Evolutionary conservation across 2,797 vertebrate species (phyloP).

Genomic region (Allobates femoralis): DNA sequence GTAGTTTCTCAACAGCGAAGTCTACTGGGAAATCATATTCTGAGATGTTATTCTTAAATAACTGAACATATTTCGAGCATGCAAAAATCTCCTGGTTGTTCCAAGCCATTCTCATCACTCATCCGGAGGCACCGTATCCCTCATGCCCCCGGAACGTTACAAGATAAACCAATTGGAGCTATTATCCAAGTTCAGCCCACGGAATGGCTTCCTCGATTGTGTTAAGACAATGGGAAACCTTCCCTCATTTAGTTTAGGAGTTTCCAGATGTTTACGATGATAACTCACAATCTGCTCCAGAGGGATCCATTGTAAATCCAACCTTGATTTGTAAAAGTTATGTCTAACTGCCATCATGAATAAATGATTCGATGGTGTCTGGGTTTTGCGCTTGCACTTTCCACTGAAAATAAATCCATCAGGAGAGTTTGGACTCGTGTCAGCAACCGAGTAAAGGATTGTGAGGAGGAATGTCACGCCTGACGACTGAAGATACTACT

Average conservation of each 20-base stretch:
- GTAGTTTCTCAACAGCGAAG: not conserved
- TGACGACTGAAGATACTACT: slow-evolving; percentile 52
- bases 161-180: slow-evolving; percentile 1
- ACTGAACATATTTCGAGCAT: slow-evolving; percentile 5
- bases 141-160: not conserved
- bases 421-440: slow-evolving; percentile 29
- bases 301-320: slow-evolving; percentile 43
- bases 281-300: slow-evolving; percentile 40
- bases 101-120: not conserved
- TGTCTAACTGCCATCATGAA: slow-evolving; percentile 38
- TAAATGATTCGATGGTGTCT: slow-evolving; percentile 42
- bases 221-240: not conserved
- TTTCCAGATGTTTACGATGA: slow-evolving; percentile 46
- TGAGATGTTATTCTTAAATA: not conserved
- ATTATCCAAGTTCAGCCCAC: not conserved
- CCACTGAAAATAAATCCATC: slow-evolving; percentile 42
- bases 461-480: slow-evolving; percentile 34
- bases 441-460: slow-evolving; percentile 32
- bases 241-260: not conserved
- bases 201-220: not conserved
- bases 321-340: slow-evolving; percentile 35
- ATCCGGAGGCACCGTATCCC: not conserved
- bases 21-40: slow-evolving; percentile 8
- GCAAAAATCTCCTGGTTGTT: not conserved
- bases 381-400: slow-evolving; percentile 42